Conservation (phyloP, 1,140 invertebrate species). For the Mactra quadrangularis region DNA sequence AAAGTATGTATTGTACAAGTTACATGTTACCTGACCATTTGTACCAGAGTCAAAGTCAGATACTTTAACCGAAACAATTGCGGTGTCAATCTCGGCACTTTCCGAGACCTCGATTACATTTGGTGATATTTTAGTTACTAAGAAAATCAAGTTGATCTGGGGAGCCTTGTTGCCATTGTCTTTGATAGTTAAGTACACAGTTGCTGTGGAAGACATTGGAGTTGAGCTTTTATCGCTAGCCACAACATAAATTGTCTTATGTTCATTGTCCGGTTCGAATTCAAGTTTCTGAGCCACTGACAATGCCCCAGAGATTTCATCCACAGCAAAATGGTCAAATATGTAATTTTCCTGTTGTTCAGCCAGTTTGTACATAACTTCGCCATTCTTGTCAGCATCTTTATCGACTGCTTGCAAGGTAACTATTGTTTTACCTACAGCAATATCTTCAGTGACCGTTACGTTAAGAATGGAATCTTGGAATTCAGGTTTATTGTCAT, state of each 20-base stretch:
- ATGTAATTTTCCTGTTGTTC: constrained; percentile 27
- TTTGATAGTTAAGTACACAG: constrained; percentile 92
- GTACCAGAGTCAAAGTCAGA: constrained; percentile 74
- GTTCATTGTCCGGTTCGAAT: constrained; percentile 39
- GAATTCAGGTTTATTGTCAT: constrained; percentile 86
- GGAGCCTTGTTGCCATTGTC: constrained; percentile 92
- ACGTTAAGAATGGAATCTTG: constrained; percentile 91
- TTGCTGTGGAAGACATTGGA: constrained; percentile 40
- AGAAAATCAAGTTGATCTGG: constrained; percentile 84
- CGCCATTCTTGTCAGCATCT: constrained; percentile 95
- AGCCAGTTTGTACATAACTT: constrained; percentile 88
- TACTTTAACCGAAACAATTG: constrained; percentile 75
- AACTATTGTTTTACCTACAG: constrained; percentile 88
- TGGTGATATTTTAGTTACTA: constrained; percentile 22
- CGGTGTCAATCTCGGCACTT: constrained; percentile 68
- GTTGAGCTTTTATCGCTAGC: constrained; percentile 56
- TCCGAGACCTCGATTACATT: constrained; percentile 63
- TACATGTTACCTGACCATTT: constrained; percentile 75
- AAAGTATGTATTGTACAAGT: constrained; percentile 69
- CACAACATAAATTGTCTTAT: constrained; percentile 57
- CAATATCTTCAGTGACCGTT: constrained; percentile 90
- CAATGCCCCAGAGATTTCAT: constrained; percentile 41
- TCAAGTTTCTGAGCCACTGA: constrained; percentile 38
- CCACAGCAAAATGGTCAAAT: constrained; percentile 32
- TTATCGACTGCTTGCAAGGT: constrained; percentile 90